These are phyloP conservation scores for Leucophenga varia DNA, from an alignment of 1,140 invertebrate genomes.

Conservation along the genomic window DNA sequence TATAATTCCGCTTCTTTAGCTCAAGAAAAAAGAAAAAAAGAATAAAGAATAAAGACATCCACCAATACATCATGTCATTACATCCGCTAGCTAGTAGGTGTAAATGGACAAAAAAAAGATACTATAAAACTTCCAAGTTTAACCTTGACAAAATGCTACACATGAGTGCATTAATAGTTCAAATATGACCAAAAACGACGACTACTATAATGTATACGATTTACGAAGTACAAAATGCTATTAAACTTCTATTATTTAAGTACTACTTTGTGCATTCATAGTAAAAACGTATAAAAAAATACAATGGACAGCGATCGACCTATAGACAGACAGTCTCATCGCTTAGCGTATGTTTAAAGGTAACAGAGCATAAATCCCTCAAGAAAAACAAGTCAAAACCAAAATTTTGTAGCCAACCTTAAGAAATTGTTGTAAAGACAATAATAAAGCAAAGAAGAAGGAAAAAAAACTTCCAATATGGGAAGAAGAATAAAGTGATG, in stretches of 20 bases:
- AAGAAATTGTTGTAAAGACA: background rate
- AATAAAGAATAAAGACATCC: too few species aligned
- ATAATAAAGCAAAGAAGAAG: conserved; percentile 18
- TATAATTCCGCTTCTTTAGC: conserved; percentile 37
- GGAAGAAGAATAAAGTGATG: too few species aligned
- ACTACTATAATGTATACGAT: conserved; percentile 27
- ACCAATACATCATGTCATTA: too few species aligned
- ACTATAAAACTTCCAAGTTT: conserved; percentile 28
- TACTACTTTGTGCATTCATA: conserved; percentile 52
- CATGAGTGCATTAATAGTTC: conserved; percentile 56
- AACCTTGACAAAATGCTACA: conserved; percentile 56
- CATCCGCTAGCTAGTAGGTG: too few species aligned
- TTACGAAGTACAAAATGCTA: conserved; percentile 45
- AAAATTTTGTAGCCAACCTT: background rate
- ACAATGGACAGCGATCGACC: conserved; percentile 12
- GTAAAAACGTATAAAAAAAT: conserved; percentile 27
- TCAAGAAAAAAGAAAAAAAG: too few species aligned
- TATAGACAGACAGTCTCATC: background rate
- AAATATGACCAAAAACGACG: conserved; percentile 27
- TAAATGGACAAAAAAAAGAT: conserved; percentile 6
- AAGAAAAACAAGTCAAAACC: conserved; percentile 16
- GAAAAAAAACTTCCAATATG: too few species aligned
- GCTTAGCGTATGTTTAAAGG: conserved; percentile 22
- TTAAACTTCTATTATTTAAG: conserved; percentile 55
- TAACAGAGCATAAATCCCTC: conserved; percentile 51